Conservation (phyloP, 2,888 invertebrate species). For the Frankliniella fusca region DNA sequence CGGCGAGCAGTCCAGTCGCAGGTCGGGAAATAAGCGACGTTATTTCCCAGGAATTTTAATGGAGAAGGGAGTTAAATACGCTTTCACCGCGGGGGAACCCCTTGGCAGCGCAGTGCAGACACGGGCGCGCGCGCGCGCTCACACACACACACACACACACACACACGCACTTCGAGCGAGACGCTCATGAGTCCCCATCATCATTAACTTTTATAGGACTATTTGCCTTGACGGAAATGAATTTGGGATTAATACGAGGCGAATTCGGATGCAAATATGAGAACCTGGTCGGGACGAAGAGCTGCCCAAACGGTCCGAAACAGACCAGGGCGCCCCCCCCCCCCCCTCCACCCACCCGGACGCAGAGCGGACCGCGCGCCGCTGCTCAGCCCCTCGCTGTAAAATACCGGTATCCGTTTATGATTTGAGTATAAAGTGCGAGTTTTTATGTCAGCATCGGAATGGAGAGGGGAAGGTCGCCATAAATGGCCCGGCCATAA, state of each 20-base stretch:
- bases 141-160: no score
- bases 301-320: background rate
- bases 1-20: background rate
- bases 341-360: background rate
- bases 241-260: slow-evolving; percentile 17
- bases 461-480: background rate
- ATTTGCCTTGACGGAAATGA: slow-evolving; percentile 21
- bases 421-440: slow-evolving; percentile 14
- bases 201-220: slow-evolving; percentile 25
- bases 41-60: slow-evolving; percentile 11
- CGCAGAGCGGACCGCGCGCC: background rate
- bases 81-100: slow-evolving; percentile 8
- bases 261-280: slow-evolving; percentile 26
- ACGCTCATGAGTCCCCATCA: background rate
- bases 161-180: background rate
- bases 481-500: slow-evolving; percentile 11
- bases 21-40: slow-evolving; percentile 6
- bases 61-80: slow-evolving; percentile 14
- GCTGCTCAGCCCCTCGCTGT: background rate
- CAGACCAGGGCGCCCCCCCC: background rate
- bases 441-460: background rate
- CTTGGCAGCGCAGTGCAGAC: no score
- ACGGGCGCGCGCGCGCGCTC: no score
- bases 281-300: background rate
- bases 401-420: slow-evolving; percentile 16